Conservation (phyloP, 2,113 vertebrate species). For the Myotis brandtii region DNA sequence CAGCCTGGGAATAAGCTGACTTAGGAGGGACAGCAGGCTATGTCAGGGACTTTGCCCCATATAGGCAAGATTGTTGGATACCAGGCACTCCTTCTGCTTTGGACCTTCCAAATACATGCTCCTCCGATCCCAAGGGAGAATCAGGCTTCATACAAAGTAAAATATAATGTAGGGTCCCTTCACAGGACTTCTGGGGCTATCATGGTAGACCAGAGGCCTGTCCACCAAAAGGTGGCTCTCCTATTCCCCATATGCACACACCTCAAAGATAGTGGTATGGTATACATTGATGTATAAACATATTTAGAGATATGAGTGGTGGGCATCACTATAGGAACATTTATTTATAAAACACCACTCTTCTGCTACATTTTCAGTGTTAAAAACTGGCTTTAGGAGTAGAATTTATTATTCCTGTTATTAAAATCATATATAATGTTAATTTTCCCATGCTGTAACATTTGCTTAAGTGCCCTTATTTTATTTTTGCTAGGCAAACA, state of each 20-base stretch:
- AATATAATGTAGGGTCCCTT: not conserved
- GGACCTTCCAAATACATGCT: not conserved
- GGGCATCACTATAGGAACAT: not conserved
- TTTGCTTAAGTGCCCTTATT: not conserved
- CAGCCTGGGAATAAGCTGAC: not conserved
- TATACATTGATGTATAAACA: not conserved
- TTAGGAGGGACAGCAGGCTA: not conserved
- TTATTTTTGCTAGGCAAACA: not conserved
- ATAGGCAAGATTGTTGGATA: not conserved
- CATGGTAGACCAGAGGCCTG: not conserved
- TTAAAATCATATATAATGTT: constrained; percentile 26
- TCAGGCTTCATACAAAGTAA: not conserved
- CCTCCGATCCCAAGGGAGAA: not conserved
- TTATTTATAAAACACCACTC: not conserved
- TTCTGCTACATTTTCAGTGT: not conserved
- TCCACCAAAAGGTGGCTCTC: not conserved
- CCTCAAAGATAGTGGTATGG: too few relatives aligned
- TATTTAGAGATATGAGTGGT: not conserved
- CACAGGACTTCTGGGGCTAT: not conserved
- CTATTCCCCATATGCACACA: fast-evolving
- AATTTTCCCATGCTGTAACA: not conserved
- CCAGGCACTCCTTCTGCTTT: not conserved
- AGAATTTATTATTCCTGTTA: constrained; percentile 4
- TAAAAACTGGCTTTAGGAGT: not conserved
- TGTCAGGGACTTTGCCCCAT: not conserved